These are phyloP conservation scores for Operophtera brumata DNA, from an alignment of 2,888 invertebrate genomes.

Conservation along the genomic window DNA sequence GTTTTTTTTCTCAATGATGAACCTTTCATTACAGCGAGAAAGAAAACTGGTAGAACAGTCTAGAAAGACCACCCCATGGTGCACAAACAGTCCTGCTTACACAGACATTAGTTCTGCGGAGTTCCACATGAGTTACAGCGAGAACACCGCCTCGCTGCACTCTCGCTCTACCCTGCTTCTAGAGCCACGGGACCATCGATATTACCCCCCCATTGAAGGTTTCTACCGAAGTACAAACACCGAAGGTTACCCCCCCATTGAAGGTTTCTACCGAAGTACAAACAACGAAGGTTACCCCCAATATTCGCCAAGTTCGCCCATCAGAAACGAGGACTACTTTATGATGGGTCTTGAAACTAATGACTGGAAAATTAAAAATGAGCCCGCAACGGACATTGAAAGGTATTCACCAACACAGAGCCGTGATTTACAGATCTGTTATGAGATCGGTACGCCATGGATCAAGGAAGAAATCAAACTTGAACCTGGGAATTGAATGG, in stretches of 20 bases:
- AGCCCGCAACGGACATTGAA: conserved; percentile 18
- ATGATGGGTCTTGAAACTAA: neutral
- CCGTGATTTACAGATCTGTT: neutral
- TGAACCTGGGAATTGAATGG: conserved; percentile 14
- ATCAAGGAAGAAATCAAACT: conserved; percentile 15
- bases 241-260: conserved; percentile 9
- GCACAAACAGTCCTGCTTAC: conserved; percentile 10
- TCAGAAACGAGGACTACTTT: neutral
- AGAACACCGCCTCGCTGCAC: conserved; percentile 15
- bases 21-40: conserved; percentile 33
- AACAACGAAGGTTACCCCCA: conserved; percentile 1
- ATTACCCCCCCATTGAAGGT: conserved; percentile 14
- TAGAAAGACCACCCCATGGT: neutral
- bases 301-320: conserved; percentile 11
- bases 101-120: conserved; percentile 18
- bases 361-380: conserved; percentile 16
- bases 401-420: conserved; percentile 21
- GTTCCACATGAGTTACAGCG: conserved; percentile 13
- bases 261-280: conserved; percentile 2
- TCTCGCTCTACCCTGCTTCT: conserved; percentile 24
- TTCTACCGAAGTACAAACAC: neutral
- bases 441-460: neutral
- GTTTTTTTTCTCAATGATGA: no score
- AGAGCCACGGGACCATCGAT: conserved; percentile 1
- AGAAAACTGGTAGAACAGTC: conserved; percentile 25